Percentiles rank a stretch among this genome's conserved stretches.
phyloP scores from a whole-genome alignment of 2,797 vertebrate species.

The Hyperoplus immaculatus region DNA sequence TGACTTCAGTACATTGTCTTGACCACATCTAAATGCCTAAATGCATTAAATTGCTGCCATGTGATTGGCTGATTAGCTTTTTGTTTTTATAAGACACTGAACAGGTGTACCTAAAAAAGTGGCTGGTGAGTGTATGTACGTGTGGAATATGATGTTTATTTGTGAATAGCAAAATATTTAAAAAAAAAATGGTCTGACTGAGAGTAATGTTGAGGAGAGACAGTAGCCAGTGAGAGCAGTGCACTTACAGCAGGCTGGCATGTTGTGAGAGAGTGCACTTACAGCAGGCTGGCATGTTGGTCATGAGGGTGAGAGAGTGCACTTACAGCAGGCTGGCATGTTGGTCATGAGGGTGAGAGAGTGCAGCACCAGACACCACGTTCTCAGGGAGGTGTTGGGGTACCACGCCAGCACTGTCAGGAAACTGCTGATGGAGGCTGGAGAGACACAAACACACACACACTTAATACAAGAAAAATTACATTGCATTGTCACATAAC shows the following conservation, averaged over 20 bases:
- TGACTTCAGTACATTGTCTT: no score
- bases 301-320: slow-evolving; percentile 87
- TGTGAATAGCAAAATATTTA: no score
- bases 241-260: slow-evolving; percentile 93
- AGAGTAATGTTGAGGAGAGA: not conserved
- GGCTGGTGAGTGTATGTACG: no score
- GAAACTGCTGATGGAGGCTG: slow-evolving; percentile 97
- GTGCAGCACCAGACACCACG: slow-evolving; percentile 98
- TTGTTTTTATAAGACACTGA: no score
- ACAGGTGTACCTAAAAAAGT: no score
- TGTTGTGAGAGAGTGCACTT: slow-evolving; percentile 99
- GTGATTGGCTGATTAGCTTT: no score
- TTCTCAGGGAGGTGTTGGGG: slow-evolving; percentile 96
- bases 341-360: slow-evolving; percentile 99
- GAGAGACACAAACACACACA: slow-evolving; percentile 15
- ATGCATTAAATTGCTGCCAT: no score
- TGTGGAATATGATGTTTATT: no score
- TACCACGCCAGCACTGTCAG: slow-evolving; percentile 97
- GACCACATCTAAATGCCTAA: no score
- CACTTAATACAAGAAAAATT: not conserved
- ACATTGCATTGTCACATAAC: not conserved
- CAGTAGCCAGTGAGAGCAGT: not conserved
- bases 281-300: slow-evolving; percentile 95
- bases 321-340: slow-evolving; percentile 95
- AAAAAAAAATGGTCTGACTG: not conserved